Percentiles rank a stretch among this genome's conserved stretches.
These are phyloP conservation scores for Cyrtodaria siliqua DNA, from an alignment of 2,888 invertebrate genomes.

Conservation along the genomic window DNA sequence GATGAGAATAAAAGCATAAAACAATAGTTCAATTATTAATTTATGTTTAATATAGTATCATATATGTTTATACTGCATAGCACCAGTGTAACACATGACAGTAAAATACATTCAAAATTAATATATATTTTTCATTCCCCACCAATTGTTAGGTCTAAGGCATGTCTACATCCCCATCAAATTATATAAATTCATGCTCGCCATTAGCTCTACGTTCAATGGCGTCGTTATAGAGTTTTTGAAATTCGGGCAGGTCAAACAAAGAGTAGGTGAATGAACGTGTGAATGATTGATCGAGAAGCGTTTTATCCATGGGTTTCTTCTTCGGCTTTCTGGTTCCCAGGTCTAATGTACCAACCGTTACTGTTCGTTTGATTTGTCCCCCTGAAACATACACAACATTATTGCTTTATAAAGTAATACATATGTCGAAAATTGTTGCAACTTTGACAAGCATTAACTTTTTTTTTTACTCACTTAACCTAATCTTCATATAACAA, in stretches of 20 bases:
- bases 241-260: slow-evolving; percentile 64
- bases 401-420: neutral
- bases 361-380: slow-evolving; percentile 35
- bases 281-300: slow-evolving; percentile 46
- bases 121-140: neutral
- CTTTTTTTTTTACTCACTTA: too few species aligned
- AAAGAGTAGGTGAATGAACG: slow-evolving; percentile 68
- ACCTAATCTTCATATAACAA: too few species aligned
- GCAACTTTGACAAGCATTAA: too few species aligned
- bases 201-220: slow-evolving; percentile 46
- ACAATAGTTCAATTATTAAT: too few species aligned
- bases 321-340: slow-evolving; percentile 20
- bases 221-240: slow-evolving; percentile 54
- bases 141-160: too few species aligned
- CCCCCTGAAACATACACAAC: slow-evolving; percentile 24
- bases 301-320: slow-evolving; percentile 22
- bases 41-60: too few species aligned
- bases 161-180: too few species aligned
- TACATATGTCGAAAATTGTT: neutral
- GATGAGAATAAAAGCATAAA: too few species aligned
- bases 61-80: too few species aligned
- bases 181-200: too few species aligned
- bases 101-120: neutral
- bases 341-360: slow-evolving; percentile 45
- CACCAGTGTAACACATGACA: neutral